These are phyloP conservation scores for Microplitis demolitor DNA, from an alignment of 1,140 invertebrate species.

Conservation along the genomic window DNA sequence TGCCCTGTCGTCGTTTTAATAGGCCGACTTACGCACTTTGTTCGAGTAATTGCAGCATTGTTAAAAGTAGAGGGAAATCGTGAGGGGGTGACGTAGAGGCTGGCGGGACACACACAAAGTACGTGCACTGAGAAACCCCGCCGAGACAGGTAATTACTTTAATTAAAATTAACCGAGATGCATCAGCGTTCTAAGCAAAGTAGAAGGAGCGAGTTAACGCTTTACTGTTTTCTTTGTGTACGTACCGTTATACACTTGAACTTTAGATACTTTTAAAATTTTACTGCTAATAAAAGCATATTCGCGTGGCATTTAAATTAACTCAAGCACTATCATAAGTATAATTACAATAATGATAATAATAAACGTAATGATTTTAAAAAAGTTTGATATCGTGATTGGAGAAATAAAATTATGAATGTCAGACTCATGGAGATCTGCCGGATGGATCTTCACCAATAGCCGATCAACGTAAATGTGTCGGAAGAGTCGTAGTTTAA, in stretches of 20 bases:
- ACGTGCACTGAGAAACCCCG: conserved; percentile 34
- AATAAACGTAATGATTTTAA: no score
- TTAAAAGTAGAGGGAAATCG: conserved; percentile 21
- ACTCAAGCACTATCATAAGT: no score
- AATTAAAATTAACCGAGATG: conserved; percentile 45
- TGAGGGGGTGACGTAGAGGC: no score
- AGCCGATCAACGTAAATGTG: conserved; percentile 28
- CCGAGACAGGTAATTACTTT: conserved; percentile 50
- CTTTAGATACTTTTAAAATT: no score
- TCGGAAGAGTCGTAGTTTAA: conserved; percentile 34
- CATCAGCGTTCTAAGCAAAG: background rate
- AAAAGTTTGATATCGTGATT: no score
- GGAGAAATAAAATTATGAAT: no score
- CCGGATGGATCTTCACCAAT: background rate
- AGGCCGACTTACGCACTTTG: conserved; percentile 41
- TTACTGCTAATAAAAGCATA: no score
- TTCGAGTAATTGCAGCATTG: conserved; percentile 49
- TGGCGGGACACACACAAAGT: conserved; percentile 32
- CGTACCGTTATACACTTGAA: no score
- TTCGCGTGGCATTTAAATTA: no score
- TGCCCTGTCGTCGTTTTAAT: conserved; percentile 47
- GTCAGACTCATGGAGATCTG: no score
- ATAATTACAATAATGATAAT: no score
- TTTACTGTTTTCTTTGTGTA: background rate
- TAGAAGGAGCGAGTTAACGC: background rate